Conservation (phyloP, 1,140 invertebrate genomes). For the Caenorhabditis elegans region WBcel235 BX284605.5:20802001-20802500, state of each 20-base stretch:
- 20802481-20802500: slow-evolving; percentile 96
- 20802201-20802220: slow-evolving; percentile 91
- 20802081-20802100: slow-evolving; percentile 83
- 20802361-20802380: too few relatives aligned
- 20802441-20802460: too few relatives aligned
- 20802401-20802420: too few relatives aligned
- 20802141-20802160: slow-evolving; percentile 84
- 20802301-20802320: too few relatives aligned
- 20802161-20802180: slow-evolving; percentile 79
- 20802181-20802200: slow-evolving; percentile 84
- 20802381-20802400: too few relatives aligned
- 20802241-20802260: background rate
- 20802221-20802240: slow-evolving; percentile 78
- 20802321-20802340: too few relatives aligned
- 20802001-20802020: slow-evolving; percentile 83
- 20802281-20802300: too few relatives aligned
- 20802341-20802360: too few relatives aligned
- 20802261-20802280: too few relatives aligned
- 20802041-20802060: slow-evolving; percentile 94
- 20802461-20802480: slow-evolving; percentile 75
- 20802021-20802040: slow-evolving; percentile 81
- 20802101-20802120: slow-evolving; percentile 91
- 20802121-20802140: slow-evolving; percentile 82
- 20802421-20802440: too few relatives aligned
- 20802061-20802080: slow-evolving; percentile 90